These are phyloP conservation scores for Callorhinus ursinus DNA, from an alignment of 2,113 vertebrate species.

Conservation along the genomic window DNA sequence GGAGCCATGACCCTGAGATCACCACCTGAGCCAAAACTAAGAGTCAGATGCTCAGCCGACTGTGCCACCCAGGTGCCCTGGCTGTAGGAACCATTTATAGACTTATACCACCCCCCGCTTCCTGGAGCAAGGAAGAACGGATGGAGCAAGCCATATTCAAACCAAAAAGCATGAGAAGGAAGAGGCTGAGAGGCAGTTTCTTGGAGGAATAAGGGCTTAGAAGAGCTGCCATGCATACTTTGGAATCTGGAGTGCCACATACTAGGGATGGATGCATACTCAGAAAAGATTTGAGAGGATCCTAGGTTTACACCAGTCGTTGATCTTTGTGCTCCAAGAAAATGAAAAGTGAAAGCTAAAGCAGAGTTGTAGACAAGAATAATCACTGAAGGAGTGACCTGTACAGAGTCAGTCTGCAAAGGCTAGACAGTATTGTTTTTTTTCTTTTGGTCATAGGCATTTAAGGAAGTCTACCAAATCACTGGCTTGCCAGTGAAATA, in stretches of 20 bases:
- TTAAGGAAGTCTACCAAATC: background rate
- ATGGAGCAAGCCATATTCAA: background rate
- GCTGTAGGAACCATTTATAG: background rate
- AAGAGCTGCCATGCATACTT: background rate
- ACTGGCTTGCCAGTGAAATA: background rate
- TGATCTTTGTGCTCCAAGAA: background rate
- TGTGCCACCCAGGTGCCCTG: background rate
- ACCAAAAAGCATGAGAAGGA: background rate
- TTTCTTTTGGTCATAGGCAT: background rate
- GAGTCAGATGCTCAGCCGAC: background rate
- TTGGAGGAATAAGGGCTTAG: background rate
- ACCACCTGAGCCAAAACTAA: background rate
- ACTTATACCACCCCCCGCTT: background rate
- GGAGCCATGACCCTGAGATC: background rate
- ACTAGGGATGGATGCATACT: background rate
- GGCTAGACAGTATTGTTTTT: background rate
- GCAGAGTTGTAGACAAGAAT: background rate
- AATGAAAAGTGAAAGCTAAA: background rate
- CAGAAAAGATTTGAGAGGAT: background rate
- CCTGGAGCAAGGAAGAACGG: background rate
- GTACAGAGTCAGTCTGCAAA: background rate
- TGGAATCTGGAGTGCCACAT: background rate
- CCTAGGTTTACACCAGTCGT: background rate
- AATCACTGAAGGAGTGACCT: background rate
- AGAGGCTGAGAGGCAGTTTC: background rate